phyloP scores from a whole-genome alignment of 2,888 invertebrate genomes.

The Perdita meconis region DNA sequence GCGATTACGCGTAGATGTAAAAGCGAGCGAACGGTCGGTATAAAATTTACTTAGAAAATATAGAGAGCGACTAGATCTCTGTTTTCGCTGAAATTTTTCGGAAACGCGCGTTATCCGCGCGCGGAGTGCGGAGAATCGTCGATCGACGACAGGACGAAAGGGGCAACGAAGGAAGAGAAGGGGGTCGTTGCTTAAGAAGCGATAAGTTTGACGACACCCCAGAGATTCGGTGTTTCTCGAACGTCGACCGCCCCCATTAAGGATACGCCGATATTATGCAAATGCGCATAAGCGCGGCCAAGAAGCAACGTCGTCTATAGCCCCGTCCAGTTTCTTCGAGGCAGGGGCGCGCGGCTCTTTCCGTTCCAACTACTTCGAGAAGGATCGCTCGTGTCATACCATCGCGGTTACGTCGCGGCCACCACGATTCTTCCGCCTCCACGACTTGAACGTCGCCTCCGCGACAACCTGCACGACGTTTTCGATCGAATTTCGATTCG shows the following conservation, averaged over 20 bases:
- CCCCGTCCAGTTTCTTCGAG: constrained; percentile 28
- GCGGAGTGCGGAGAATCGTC: neutral
- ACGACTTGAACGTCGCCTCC: constrained; percentile 23
- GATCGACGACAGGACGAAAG: constrained; percentile 2
- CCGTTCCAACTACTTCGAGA: constrained; percentile 23
- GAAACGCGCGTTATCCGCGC: constrained; percentile 24
- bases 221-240: constrained; percentile 73
- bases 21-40: constrained; percentile 59
- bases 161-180: neutral
- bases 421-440: constrained; percentile 38
- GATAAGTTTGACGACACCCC: constrained; percentile 68
- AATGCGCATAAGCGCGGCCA: constrained; percentile 76
- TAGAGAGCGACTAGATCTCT: constrained; percentile 30
- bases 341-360: constrained; percentile 43
- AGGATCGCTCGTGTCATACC: neutral
- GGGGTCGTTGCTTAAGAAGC: constrained; percentile 45
- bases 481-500: constrained; percentile 48
- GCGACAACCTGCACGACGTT: constrained; percentile 40
- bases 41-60: constrained; percentile 74
- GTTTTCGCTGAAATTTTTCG: constrained; percentile 32
- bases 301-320: constrained; percentile 47
- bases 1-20: constrained; percentile 70
- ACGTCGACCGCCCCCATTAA: constrained; percentile 73
- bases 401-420: constrained; percentile 35
- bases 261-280: constrained; percentile 82